Evolutionary conservation across 1,140 invertebrate genomes (phyloP), one percentile per base, ranked within the genome.

Genomic region (Achroia grisella): DNA sequence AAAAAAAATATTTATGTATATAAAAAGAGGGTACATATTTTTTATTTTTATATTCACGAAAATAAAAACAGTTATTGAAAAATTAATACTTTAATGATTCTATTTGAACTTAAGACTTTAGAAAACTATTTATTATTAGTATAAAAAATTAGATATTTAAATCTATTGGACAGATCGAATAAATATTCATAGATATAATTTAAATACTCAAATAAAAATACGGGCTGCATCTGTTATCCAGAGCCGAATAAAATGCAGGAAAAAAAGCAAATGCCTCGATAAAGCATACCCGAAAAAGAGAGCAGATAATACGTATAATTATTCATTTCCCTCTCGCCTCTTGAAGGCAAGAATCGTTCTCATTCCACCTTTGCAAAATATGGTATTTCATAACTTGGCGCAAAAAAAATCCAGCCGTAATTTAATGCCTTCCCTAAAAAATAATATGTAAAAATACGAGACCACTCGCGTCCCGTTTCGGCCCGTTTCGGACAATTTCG

Each of bases 381-480:
- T 77, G 71, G 63, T 73, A 50, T 59, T 60, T 66, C 71, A 73
- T 78, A 76, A 74, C 48, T 60, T 59, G n/a, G n/a, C 56, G 30
- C 48, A 35, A 44, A 69, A 76, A 69, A 77, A 79, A 69, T 63
- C 67, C 64, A 34, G 45, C n/a, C 44, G 61, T 81, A 81, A 77
- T 77, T 78, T 77, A 78, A 73, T 70, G 70, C 65, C 52, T 52
- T 55, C 61, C 54, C 44, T 46, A 62, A 63, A 63, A 23, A 65
- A 68, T 71, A 73, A 77, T 76, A 77, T 78, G 71, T 79, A 78
- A 78, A 81, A 75, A 75, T 71, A 62, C 65, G 17, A 53, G 62
- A 44, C 66, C 51, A 63, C 42, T 52, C 59, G 54, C 46, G 55
- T 54, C 51, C 31, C 56, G 51, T 70, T 67, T 59, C 59, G 63